These are phyloP conservation scores for Leucophora obtusa DNA, from an alignment of 2,888 invertebrate species.

Conservation along the genomic window DNA sequence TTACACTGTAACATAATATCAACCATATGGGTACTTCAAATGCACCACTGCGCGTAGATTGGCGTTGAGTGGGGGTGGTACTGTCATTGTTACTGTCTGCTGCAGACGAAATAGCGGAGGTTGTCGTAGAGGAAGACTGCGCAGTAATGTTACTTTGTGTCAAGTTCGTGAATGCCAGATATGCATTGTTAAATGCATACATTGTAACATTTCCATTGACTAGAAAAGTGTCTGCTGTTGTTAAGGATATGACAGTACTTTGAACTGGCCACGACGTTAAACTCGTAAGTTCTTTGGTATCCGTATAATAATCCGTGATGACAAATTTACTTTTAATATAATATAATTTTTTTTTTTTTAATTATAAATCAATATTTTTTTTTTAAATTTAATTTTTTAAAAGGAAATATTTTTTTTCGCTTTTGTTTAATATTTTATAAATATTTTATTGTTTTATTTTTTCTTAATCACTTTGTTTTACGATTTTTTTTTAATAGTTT, in stretches of 20 bases:
- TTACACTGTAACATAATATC: slow-evolving; percentile 84
- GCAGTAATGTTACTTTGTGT: slow-evolving; percentile 48
- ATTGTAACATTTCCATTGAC: slow-evolving; percentile 32
- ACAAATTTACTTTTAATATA: neutral
- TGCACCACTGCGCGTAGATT: slow-evolving; percentile 29
- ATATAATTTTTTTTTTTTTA: neutral
- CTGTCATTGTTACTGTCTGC: neutral
- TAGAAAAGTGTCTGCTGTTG: neutral
- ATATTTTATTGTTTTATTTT: neutral
- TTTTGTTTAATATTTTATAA: neutral
- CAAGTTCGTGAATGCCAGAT: slow-evolving; percentile 41
- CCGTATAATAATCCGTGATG: slow-evolving; percentile 32
- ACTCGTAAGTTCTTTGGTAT: slow-evolving; percentile 12
- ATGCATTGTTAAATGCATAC: slow-evolving; percentile 31
- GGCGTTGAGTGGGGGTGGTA: slow-evolving; percentile 24
- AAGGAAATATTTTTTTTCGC: neutral
- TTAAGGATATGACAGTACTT: slow-evolving; percentile 9
- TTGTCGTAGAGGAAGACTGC: slow-evolving; percentile 19
- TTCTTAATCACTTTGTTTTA: too few relatives aligned
- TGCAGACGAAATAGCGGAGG: neutral
- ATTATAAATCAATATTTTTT: neutral
- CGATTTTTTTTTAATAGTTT: neutral
- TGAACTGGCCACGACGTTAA: slow-evolving; percentile 41
- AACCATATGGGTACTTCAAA: slow-evolving; percentile 72
- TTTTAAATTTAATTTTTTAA: neutral